phyloP scores from a whole-genome alignment of 2,113 vertebrate species.

The Ploceus nigricollis region DNA sequence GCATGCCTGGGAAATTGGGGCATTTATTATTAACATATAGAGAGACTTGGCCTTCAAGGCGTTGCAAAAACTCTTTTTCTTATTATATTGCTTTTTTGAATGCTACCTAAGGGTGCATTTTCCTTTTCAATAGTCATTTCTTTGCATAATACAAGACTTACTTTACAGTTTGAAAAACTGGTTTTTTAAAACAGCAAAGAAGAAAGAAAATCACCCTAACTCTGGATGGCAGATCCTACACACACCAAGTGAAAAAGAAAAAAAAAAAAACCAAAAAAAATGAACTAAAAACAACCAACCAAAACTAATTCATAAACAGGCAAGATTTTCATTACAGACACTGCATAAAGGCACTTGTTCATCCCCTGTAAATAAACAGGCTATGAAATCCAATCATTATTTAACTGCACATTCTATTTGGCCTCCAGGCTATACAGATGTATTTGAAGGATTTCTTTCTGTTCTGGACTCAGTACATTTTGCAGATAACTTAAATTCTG shows the following conservation, averaged over 20 bases:
- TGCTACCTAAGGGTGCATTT: neutral
- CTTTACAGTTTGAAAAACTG: neutral
- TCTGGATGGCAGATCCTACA: neutral
- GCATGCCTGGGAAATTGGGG: neutral
- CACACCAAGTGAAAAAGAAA: neutral
- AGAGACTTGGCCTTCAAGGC: neutral
- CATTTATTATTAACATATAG: conserved; percentile 7
- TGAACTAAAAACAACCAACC: too few species aligned
- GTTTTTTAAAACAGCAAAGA: neutral
- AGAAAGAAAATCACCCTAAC: neutral
- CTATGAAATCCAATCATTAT: neutral
- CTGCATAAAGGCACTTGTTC: neutral
- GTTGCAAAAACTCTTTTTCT: neutral
- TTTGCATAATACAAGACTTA: neutral
- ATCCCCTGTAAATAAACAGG: neutral
- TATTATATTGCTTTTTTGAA: neutral
- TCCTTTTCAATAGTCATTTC: neutral
- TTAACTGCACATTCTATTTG: neutral
- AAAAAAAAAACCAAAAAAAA: neutral
- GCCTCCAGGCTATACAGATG: neutral
- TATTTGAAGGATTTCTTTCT: neutral
- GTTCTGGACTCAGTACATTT: neutral
- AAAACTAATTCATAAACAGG: neutral
- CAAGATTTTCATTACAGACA: neutral
- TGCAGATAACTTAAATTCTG: neutral